A percentile compares a stretch with the other conserved stretches of the same genome.
These are phyloP conservation scores for Falco columbarius DNA, from an alignment of 2,797 vertebrate species.

Conservation along the genomic window DNA sequence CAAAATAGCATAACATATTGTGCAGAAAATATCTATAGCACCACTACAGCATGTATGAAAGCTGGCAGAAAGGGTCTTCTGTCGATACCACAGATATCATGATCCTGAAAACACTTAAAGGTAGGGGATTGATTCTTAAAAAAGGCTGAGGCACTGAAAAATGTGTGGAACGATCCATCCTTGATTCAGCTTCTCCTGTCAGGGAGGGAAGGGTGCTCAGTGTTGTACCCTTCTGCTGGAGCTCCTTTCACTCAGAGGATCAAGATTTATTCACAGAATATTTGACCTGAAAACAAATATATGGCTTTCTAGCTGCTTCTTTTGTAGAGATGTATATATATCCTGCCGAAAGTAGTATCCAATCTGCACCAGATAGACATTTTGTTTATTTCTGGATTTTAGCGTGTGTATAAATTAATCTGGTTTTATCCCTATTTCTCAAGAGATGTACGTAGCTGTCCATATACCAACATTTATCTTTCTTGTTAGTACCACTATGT, in stretches of 20 bases:
- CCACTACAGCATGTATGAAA: not conserved
- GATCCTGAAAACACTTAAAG: not conserved
- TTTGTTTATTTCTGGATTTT: conserved; percentile 35
- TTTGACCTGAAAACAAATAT: not conserved
- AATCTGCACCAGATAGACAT: not conserved
- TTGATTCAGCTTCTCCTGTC: not conserved
- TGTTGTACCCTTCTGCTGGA: not conserved
- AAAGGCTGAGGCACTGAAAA: not conserved
- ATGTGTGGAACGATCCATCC: not conserved
- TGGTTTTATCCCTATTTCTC: conserved; percentile 8
- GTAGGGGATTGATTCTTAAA: not conserved
- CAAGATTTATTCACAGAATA: not conserved
- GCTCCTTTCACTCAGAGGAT: not conserved
- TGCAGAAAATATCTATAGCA: not conserved
- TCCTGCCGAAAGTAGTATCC: not conserved
- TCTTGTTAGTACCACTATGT: conserved; percentile 32
- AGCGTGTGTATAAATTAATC: conserved; percentile 7
- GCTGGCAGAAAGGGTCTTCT: not conserved
- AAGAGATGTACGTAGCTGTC: not conserved
- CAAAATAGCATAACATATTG: not conserved
- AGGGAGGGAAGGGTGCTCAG: not conserved
- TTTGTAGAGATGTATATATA: not conserved
- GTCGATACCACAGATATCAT: not conserved
- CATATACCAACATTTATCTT: conserved; percentile 56
- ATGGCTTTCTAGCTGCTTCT: not conserved